phyloP scores from a whole-genome alignment of 2,797 vertebrate genomes.

The Darevskia mixta region DNA sequence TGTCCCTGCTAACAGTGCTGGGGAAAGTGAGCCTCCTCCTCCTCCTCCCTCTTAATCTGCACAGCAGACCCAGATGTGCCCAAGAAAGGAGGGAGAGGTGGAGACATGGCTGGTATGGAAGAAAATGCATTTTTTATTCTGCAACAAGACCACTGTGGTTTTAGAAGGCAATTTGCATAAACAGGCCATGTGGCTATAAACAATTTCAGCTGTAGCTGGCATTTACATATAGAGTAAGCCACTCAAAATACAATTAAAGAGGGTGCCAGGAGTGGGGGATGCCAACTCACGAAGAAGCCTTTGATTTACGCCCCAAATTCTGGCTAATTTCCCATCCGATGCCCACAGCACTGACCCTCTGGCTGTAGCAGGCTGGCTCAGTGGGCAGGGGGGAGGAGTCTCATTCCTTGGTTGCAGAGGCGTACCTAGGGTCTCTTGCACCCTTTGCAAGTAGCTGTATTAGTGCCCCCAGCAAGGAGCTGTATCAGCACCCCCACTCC shows the following conservation, averaged over 20 bases:
- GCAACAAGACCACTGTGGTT: slow-evolving; percentile 74
- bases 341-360: slow-evolving; percentile 31
- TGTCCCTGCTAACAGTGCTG: not conserved
- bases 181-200: slow-evolving; percentile 82
- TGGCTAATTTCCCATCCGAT: slow-evolving; percentile 45
- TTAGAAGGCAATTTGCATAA: slow-evolving; percentile 81
- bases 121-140: slow-evolving; percentile 76
- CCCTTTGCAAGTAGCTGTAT: no score
- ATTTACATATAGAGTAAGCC: slow-evolving; percentile 84
- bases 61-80: not conserved
- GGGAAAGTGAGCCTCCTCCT: not conserved
- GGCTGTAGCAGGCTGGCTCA: not conserved
- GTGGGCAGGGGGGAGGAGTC: not conserved
- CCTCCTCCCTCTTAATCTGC: not conserved
- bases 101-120: slow-evolving; percentile 72
- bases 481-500: no score
- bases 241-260: slow-evolving; percentile 82
- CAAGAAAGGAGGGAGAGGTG: slow-evolving; percentile 8
- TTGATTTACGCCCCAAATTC: slow-evolving; percentile 66
- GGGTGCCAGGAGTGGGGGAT: slow-evolving; percentile 75
- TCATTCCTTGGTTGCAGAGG: not conserved
- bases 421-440: no score
- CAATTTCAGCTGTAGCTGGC: slow-evolving; percentile 80
- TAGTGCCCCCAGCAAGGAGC: no score
- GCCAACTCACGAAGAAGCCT: slow-evolving; percentile 69